Conservation (phyloP, 2,113 vertebrate species). For the Ptyas mucosa region DNA sequence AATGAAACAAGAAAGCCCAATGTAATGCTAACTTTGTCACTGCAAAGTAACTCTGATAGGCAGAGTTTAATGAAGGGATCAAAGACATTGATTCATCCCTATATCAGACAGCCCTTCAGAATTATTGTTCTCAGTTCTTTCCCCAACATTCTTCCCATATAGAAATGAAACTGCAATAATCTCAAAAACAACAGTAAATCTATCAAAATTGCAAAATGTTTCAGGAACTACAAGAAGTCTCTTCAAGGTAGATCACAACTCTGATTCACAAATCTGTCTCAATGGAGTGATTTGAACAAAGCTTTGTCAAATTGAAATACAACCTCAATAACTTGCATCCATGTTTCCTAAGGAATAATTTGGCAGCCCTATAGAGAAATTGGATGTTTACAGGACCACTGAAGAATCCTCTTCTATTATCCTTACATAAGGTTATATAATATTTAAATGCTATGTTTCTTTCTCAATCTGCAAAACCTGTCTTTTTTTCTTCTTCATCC, state of each 20-base stretch:
- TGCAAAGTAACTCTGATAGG: background rate
- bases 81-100: background rate
- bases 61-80: background rate
- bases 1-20: background rate
- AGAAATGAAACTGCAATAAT: background rate
- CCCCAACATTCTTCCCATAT: background rate
- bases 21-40: background rate
- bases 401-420: background rate
- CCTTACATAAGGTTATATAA: background rate
- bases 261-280: background rate
- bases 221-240: background rate
- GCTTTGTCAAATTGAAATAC: background rate
- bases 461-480: background rate
- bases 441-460: background rate
- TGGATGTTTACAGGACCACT: background rate
- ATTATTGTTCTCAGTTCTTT: background rate
- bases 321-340: background rate
- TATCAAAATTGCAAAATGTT: background rate
- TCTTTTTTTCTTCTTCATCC: too few species aligned
- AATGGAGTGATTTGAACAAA: background rate
- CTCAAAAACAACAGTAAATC: background rate
- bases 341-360: background rate
- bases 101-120: background rate
- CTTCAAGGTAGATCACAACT: background rate
- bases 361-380: background rate